Evolutionary conservation across 2,113 vertebrate genomes (phyloP).

Genomic region (Acanthochromis polyacanthus): DNA sequence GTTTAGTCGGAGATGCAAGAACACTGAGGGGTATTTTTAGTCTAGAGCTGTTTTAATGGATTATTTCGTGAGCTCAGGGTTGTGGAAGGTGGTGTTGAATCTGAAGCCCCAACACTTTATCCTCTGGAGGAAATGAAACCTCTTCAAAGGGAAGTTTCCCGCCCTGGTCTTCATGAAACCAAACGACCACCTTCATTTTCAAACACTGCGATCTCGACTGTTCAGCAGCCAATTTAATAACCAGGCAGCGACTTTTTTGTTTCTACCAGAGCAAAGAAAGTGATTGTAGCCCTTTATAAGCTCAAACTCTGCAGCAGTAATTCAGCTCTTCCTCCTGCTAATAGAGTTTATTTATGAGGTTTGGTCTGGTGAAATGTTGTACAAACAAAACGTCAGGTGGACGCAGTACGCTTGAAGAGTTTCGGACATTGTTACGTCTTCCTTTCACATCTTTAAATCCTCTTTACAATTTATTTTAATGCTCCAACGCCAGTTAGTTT

Average conservation of each 20-base stretch:
- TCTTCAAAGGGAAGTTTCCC: not conserved
- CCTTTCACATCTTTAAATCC: not conserved
- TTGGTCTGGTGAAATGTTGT: conserved; percentile 2
- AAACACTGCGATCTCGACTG: conserved; percentile 37
- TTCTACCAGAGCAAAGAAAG: conserved; percentile 16
- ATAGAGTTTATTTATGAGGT: not conserved
- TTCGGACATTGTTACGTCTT: not conserved
- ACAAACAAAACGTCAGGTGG: not conserved
- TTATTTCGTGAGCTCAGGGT: no score
- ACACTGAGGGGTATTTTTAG: not conserved
- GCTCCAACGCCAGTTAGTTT: no score
- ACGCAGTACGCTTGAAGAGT: conserved; percentile 31
- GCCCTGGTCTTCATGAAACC: conserved; percentile 13
- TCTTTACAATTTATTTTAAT: no score
- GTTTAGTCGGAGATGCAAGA: no score
- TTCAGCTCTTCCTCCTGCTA: conserved; percentile 10
- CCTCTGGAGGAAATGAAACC: not conserved
- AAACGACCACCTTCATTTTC: not conserved
- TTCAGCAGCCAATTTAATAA: not conserved
- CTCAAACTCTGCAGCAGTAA: not conserved
- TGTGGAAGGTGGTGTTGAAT: not conserved
- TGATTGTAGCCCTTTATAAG: conserved; percentile 34
- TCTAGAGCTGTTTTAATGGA: not conserved
- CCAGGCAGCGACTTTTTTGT: conserved; percentile 8
- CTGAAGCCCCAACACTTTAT: conserved; percentile 3